A percentile compares a stretch with the other conserved stretches of the same genome.
Conservation (phyloP, 2,113 vertebrate genomes). For the Rana temporaria region DNA sequence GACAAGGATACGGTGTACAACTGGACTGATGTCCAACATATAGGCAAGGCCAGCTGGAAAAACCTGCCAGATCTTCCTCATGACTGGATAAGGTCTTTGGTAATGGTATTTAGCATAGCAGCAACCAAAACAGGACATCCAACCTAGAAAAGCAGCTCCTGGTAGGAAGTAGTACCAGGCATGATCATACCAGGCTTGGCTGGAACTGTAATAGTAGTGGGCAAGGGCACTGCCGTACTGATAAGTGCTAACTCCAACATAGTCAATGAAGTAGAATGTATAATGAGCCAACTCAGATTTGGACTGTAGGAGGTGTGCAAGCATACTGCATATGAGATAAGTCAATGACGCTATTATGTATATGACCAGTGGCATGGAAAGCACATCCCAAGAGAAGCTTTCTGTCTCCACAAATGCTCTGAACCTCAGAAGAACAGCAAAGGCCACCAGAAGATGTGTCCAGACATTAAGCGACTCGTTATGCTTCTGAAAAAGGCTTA, state of each 20-base stretch:
- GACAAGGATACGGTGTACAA: constrained; percentile 80
- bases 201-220: constrained; percentile 88
- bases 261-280: constrained; percentile 92
- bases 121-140: constrained; percentile 87
- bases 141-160: constrained; percentile 81
- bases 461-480: constrained; percentile 92
- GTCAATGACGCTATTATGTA: constrained; percentile 82
- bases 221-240: constrained; percentile 89
- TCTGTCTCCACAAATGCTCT: constrained; percentile 74
- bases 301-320: constrained; percentile 92
- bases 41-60: constrained; percentile 85
- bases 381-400: constrained; percentile 64
- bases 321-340: constrained; percentile 84
- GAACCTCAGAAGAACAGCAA: constrained; percentile 82
- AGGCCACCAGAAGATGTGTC: constrained; percentile 84
- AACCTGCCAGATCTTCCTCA: constrained; percentile 89
- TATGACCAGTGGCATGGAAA: constrained; percentile 80
- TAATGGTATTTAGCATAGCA: constrained; percentile 89
- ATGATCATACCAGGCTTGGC: constrained; percentile 82
- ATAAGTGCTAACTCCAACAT: constrained; percentile 87
- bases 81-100: constrained; percentile 84
- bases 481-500: constrained; percentile 93
- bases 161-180: constrained; percentile 84
- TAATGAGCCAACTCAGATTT: constrained; percentile 88
- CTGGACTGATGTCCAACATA: constrained; percentile 86